These are phyloP conservation scores for Drosophila tripunctata DNA, from an alignment of 2,888 invertebrate genomes.

Conservation along the genomic window DNA sequence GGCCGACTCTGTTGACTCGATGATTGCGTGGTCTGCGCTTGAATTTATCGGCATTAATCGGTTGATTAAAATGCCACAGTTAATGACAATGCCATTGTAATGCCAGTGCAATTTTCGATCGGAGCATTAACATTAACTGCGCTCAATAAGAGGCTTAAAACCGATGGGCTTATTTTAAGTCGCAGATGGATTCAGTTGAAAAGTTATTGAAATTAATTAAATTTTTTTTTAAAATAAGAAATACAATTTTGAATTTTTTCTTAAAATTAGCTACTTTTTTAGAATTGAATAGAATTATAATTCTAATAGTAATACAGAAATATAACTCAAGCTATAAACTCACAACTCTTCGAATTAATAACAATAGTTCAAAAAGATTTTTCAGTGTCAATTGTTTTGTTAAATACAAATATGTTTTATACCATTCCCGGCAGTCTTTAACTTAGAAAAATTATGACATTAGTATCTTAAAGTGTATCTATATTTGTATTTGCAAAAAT, in stretches of 20 bases:
- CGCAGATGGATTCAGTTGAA: not conserved
- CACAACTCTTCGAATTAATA: too few relatives aligned
- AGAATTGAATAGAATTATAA: too few relatives aligned
- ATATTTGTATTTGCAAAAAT: constrained; percentile 1
- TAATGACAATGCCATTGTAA: constrained; percentile 31
- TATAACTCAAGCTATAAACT: too few relatives aligned
- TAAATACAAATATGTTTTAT: too few relatives aligned
- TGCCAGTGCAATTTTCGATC: constrained; percentile 1
- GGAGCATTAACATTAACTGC: constrained; percentile 16
- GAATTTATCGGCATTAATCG: constrained; percentile 12
- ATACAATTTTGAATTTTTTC: not conserved
- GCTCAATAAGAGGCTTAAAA: not conserved
- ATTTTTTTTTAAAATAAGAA: too few relatives aligned
- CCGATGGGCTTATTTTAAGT: constrained; percentile 14
- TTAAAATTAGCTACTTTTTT: too few relatives aligned
- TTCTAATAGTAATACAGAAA: too few relatives aligned
- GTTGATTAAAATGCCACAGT: constrained; percentile 31
- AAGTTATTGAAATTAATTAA: not conserved
- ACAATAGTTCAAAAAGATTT: too few relatives aligned
- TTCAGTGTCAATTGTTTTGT: too few relatives aligned
- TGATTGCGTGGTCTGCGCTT: not conserved
- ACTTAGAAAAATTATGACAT: constrained; percentile 35
- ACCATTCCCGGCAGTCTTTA: too few relatives aligned
- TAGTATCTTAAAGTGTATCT: not conserved
- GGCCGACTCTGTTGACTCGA: constrained; percentile 14